Base-by-base conservation (phyloP, 2,113 vertebrate genomes). In the Callorhinus ursinus region DNA sequence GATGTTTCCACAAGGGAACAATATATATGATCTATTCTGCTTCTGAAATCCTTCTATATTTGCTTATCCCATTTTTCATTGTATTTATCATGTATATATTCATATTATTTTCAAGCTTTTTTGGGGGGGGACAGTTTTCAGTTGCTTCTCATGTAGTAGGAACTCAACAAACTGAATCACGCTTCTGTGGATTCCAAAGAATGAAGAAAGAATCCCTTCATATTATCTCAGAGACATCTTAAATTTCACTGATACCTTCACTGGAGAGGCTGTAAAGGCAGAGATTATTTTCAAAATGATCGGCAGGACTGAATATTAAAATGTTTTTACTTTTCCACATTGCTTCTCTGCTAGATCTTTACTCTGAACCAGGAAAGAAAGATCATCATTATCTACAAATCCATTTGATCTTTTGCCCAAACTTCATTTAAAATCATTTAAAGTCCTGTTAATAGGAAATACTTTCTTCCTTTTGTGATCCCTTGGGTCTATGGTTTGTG, bases 341-440 rank as follows among this genome's bases (percentile, higher is more conserved):
- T 5, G 46, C 51, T 14, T 81, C 51, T 76, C 33, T 91, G 22
- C 4, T 36, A 79, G 81, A 74, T 90, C 74, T 39, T 83, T 49
- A 74, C 21, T 46, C 85, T 88, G 59, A 49, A 65, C 57, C 28
- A 51, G 15, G 21, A 95, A 95, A 49, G n/a, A 90, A 57, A 91
- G 63, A 69, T 63, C 49, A 49, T 42, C 22, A 7, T 77, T n/a
- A 55, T n/a, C n/a, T 79, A 71, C 9, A 51, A 57, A 42, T 63
- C 42, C 13, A 6, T 46, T 85, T 2, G 28, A 57, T 74, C 33
- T 53, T 91, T 49, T 53, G 46, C n/a, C 31, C 19, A 76, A 88
- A 12, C 28, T 61, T 95, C 71, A 82, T 92, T 95, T 81, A 84
- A 95, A 92, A 81, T 74, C 21, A 76, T 63, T 81, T 92, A 33